phyloP scores from a whole-genome alignment of 2,113 vertebrate genomes.

The Solea solea region DNA sequence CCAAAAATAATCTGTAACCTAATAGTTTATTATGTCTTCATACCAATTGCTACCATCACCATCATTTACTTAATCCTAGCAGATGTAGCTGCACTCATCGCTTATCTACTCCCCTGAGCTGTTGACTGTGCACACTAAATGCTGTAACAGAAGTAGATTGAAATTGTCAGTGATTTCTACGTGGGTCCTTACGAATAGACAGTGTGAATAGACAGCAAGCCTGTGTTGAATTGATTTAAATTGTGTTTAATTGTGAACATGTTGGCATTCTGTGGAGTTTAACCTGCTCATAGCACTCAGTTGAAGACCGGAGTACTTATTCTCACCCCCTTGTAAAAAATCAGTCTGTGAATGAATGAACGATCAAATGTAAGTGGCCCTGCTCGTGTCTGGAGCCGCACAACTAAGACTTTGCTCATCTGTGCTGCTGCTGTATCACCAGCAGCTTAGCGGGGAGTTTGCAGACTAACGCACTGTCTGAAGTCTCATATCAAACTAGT shows the following conservation, averaged over 20 bases:
- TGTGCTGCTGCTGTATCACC: neutral
- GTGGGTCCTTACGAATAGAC: no score
- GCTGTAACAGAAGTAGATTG: no score
- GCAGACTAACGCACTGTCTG: slow-evolving; percentile 24
- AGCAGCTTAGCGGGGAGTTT: slow-evolving; percentile 22
- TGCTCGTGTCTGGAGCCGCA: slow-evolving; percentile 1
- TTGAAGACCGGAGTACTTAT: no score
- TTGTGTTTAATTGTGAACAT: no score
- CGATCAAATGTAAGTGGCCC: neutral
- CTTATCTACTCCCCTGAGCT: neutral
- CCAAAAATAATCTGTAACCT: neutral
- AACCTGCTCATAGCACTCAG: neutral
- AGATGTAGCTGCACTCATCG: neutral
- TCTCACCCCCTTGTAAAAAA: no score
- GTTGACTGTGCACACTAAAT: neutral
- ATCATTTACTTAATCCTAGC: neutral
- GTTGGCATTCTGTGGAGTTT: neutral
- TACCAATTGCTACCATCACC: neutral
- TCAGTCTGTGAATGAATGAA: no score
- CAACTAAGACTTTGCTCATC: slow-evolving; percentile 8
- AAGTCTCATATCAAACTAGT: slow-evolving; percentile 48
- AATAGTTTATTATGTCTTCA: neutral
- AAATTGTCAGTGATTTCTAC: no score
- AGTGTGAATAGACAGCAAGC: no score
- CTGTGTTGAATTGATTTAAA: no score